These are phyloP conservation scores for Hermodice carunculata DNA, from an alignment of 2,888 invertebrate species.

Conservation along the genomic window DNA sequence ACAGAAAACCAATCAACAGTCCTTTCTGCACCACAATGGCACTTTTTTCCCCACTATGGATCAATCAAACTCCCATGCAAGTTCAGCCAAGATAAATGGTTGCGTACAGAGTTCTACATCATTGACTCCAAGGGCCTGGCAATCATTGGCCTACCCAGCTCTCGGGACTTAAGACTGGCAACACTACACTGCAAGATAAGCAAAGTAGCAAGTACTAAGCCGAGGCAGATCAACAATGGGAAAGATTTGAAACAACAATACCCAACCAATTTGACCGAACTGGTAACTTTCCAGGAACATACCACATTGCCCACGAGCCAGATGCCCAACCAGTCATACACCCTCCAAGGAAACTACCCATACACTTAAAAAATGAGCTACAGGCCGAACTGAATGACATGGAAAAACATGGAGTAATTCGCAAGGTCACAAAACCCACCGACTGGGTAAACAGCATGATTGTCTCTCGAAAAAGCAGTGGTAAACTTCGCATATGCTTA, in stretches of 20 bases:
- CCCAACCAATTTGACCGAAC: not conserved
- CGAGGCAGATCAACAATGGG: not conserved
- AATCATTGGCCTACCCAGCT: too few relatives aligned
- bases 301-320: slow-evolving; percentile 19
- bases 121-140: too few relatives aligned
- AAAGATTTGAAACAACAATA: not conserved
- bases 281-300: slow-evolving; percentile 9
- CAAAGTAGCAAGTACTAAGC: not conserved
- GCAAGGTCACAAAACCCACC: slow-evolving; percentile 35
- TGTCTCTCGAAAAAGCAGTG: slow-evolving; percentile 29
- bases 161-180: too few relatives aligned
- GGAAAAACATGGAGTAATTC: slow-evolving; percentile 26
- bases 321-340: slow-evolving; percentile 22
- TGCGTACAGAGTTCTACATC: too few relatives aligned
- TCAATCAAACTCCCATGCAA: too few relatives aligned
- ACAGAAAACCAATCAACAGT: too few relatives aligned
- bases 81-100: too few relatives aligned
- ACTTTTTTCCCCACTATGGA: too few relatives aligned
- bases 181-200: too few relatives aligned
- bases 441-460: slow-evolving; percentile 40
- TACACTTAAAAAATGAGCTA: slow-evolving; percentile 9
- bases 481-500: slow-evolving; percentile 22
- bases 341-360: slow-evolving; percentile 23
- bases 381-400: slow-evolving; percentile 22
- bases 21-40: too few relatives aligned